Evolutionary conservation across 2,888 invertebrate genomes (phyloP).

Genomic region (Muscina levida): DNA sequence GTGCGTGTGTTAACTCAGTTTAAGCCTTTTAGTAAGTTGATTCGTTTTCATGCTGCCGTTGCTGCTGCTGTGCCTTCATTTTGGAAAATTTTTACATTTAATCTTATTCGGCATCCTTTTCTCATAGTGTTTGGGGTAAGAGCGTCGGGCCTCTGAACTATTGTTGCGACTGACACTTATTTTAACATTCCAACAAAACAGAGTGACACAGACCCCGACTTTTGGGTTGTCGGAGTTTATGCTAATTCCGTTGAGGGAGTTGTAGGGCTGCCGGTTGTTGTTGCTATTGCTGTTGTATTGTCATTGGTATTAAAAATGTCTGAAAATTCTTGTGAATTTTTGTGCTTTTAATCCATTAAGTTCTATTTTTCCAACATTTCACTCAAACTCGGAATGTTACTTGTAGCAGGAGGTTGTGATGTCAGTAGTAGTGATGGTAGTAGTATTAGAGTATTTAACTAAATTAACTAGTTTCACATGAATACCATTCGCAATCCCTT

Average conservation of each 20-base stretch:
- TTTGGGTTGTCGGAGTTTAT: too few species aligned
- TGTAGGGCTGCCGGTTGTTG: background rate
- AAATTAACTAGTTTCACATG: constrained; percentile 46
- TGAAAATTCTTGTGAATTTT: background rate
- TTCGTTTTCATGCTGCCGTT: constrained; percentile 18
- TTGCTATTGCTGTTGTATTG: background rate
- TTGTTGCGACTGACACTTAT: constrained; percentile 9
- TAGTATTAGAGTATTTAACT: constrained; percentile 3
- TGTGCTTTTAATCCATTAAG: constrained; percentile 13
- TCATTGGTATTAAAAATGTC: background rate
- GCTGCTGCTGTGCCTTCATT: background rate
- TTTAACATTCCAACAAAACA: constrained; percentile 10
- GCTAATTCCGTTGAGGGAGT: background rate
- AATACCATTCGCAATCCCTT: too few species aligned
- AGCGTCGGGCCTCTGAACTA: background rate
- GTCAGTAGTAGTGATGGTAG: background rate
- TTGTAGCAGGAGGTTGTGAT: too few species aligned
- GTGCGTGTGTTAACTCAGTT: constrained; percentile 23
- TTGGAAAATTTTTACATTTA: constrained; percentile 25
- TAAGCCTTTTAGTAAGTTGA: constrained; percentile 32
- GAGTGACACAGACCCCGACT: too few species aligned
- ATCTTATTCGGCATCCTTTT: constrained; percentile 27
- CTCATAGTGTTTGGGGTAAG: background rate
- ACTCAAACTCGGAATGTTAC: too few species aligned
- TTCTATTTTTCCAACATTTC: too few species aligned